Conservation (phyloP, 2,888 invertebrate species). For the Drosophila nr. perissopoda region DNA sequence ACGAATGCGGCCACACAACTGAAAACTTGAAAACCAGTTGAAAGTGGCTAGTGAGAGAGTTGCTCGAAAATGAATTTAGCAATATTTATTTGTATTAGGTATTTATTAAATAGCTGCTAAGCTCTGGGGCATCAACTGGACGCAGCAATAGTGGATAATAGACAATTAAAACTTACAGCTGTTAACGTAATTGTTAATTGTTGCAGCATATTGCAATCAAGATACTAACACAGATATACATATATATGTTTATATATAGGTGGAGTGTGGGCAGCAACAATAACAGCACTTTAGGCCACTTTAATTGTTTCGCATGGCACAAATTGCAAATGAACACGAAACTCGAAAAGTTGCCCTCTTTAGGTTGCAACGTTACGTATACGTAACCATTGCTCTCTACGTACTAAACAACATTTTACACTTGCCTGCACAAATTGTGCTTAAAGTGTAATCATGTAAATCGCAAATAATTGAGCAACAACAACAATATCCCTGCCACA, state of each 20-base stretch:
- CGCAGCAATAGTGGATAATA: slow-evolving; percentile 12
- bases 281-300: slow-evolving; percentile 55
- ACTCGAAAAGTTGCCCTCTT: slow-evolving; percentile 64
- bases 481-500: slow-evolving; percentile 11
- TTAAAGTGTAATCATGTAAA: slow-evolving; percentile 77
- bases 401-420: slow-evolving; percentile 64
- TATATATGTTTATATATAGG: background rate
- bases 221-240: background rate
- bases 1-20: slow-evolving; percentile 44
- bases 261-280: slow-evolving; percentile 22
- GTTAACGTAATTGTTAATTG: slow-evolving; percentile 77
- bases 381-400: slow-evolving; percentile 56
- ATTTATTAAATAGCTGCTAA: slow-evolving; percentile 56
- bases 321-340: slow-evolving; percentile 81
- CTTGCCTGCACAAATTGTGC: slow-evolving; percentile 69
- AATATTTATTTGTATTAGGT: slow-evolving; percentile 66
- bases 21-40: slow-evolving; percentile 29
- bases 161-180: slow-evolving; percentile 64
- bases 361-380: slow-evolving; percentile 55
- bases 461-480: slow-evolving; percentile 63
- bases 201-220: slow-evolving; percentile 28
- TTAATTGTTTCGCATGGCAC: slow-evolving; percentile 73
- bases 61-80: slow-evolving; percentile 69
- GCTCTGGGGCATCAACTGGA: slow-evolving; percentile 22
- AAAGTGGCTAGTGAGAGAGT: slow-evolving; percentile 16